Evolutionary conservation across 2,113 vertebrate species (phyloP).

Genomic region (Laticauda colubrina): DNA sequence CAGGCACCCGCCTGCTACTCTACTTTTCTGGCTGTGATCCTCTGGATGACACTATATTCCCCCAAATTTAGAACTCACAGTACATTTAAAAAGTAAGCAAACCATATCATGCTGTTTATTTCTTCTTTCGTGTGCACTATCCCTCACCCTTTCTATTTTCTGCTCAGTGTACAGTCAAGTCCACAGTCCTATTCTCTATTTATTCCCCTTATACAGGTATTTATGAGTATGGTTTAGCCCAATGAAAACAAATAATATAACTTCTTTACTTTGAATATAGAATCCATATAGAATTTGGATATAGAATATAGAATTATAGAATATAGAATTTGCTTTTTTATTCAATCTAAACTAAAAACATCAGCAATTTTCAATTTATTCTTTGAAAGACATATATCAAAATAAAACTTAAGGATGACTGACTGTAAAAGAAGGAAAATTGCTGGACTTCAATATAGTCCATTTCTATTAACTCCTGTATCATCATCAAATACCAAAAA

Average conservation of each 20-base stretch:
- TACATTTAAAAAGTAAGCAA: background rate
- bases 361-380: background rate
- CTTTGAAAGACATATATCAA: background rate
- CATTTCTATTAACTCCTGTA: background rate
- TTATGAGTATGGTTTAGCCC: background rate
- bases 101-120: background rate
- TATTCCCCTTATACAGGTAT: background rate
- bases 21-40: fast-evolving
- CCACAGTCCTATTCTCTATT: conserved; percentile 45
- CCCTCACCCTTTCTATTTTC: conserved; percentile 44
- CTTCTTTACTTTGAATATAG: background rate
- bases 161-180: conserved; percentile 47
- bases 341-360: background rate
- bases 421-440: background rate
- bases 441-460: background rate
- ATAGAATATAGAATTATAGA: too few relatives aligned
- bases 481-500: background rate
- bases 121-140: background rate
- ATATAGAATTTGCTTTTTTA: background rate
- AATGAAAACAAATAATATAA: background rate
- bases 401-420: background rate
- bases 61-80: background rate
- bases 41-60: fast-evolving
- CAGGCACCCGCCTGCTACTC: background rate
- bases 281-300: too few relatives aligned